Base-by-base conservation (phyloP, 2,797 vertebrate genomes). In the Percopsis omiscomaycus region DNA sequence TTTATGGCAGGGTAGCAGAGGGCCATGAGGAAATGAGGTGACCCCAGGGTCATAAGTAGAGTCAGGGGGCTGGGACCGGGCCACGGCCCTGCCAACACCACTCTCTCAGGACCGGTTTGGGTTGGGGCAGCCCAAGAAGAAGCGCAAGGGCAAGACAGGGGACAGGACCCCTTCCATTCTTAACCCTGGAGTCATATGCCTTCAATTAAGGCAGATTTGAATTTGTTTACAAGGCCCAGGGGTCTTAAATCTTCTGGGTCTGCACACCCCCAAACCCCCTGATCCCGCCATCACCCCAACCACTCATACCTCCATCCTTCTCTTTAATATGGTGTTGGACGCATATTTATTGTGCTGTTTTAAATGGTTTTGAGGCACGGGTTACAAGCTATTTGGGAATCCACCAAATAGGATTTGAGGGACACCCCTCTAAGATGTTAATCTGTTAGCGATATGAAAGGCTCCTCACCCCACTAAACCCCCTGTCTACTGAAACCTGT, bases 1-100 rank as follows among this genome's bases (percentile, higher is more conserved):
- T 94, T 94, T 93, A 94, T 92, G 77, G 79, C 86, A 86, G 92
- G 92, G 89, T 92, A 91, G 82, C 48, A 80, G 90, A 92, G 89
- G 92, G 92, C 84, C 91, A 92, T 81, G 80, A 92, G 93, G 93
- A 94, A 94, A 94, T 94, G 91, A 94, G 90, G 76, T 90, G 92
- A 94, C 92, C 93, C 67, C 68, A 5, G 76, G 91, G 92, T 93
- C 90, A 90, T 5, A n/a, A 77, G 75, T 78, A 75, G 84, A 92
- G 90, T 91, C 90, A 87, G 77, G 78, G 84, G 86, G 86, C 77
- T 89, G 81, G 81, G 80, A 84, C 81, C 50, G 85, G 88, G 87
- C 84, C 66, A 44, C 46, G 59, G 84, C 66, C 71, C 74, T 78
- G 74, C 78, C 84, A 84, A 68, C 77, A 65, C 72, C 65, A 50